Evolutionary conservation across 2,113 vertebrate genomes (phyloP), one percentile per base, ranked within the genome.

Genomic region (Maccullochella peelii): DNA sequence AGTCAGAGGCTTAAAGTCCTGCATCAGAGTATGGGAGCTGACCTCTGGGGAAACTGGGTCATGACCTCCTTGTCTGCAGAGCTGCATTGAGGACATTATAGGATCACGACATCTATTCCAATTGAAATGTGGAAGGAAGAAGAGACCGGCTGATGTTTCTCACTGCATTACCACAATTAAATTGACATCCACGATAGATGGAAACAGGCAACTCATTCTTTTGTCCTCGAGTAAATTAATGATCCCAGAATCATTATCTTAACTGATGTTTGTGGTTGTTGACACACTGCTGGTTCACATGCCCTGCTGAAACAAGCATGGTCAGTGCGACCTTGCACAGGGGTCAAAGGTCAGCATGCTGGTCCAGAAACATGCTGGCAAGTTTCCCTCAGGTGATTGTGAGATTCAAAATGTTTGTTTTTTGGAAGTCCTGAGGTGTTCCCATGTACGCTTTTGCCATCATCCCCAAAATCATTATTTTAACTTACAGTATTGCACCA

Each of bases 1-100:
- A 86, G 84, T 86, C 86, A 90, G 61, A 73, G 65, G 88, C 86
- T 91, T 90, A 88, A 81, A 87, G 59, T 79, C 74, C 80, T 84
- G 69, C 82, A 67, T 55, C 84, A 79, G 79, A 79, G 74, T 84
- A 40, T 71, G 61, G 86, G 66, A 79, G 74, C 61, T 92, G 90
- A 93, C 87, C 91, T 75, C 67, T 55, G 21, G 58, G 68, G 62
- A 86, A 92, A 90, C 67, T 83, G 74, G 92, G 90, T 84, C 80
- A 74, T 54, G 73, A 87, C 88, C 86, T 84, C 77, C 67, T 69
- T 91, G 89, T 86, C 69, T 86, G 52, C 77, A 74, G 70, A 84
- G 71, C 79, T 83, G 65, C 71, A 66, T 10, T 33, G 20, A 81
- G 74, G 49, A 78, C 83, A 77, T 75, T 81, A 70, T 79, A 78